Conservation (phyloP, 2,113 vertebrate genomes). For the Centropus unirufus region DNA sequence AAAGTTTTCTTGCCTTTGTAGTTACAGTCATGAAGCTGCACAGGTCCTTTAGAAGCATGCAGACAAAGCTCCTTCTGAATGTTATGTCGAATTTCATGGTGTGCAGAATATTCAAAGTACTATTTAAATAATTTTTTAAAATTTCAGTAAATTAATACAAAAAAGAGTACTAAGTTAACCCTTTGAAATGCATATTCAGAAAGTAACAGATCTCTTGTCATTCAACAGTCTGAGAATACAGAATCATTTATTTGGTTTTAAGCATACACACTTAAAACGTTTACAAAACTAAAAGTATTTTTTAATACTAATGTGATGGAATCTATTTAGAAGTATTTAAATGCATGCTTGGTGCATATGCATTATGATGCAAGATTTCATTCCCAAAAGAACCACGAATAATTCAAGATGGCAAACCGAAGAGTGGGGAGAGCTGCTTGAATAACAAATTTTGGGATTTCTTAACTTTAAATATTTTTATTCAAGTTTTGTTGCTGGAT, state of each 20-base stretch:
- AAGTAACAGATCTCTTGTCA: background rate
- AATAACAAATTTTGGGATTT: background rate
- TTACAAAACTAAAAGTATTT: background rate
- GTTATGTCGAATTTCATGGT: constrained; percentile 92
- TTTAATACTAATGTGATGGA: background rate
- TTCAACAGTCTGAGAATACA: background rate
- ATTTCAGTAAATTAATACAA: background rate
- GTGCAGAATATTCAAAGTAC: constrained; percentile 95
- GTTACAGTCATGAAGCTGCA: constrained; percentile 86
- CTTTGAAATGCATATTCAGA: background rate
- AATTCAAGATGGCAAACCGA: background rate
- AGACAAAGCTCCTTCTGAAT: constrained; percentile 96
- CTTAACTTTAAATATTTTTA: background rate
- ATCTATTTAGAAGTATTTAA: background rate
- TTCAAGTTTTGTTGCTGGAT: background rate
- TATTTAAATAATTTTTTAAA: constrained; percentile 51
- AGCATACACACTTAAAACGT: background rate
- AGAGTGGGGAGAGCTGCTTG: background rate
- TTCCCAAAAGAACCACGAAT: background rate
- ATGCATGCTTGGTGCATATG: background rate
- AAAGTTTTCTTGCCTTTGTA: constrained; percentile 85
- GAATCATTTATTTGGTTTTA: background rate
- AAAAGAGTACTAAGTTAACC: background rate
- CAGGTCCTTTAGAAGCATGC: constrained; percentile 76
- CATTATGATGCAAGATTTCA: background rate